Evolutionary conservation across 2,797 vertebrate species (phyloP).

Genomic region (Schizopygopsis malacanthus): DNA sequence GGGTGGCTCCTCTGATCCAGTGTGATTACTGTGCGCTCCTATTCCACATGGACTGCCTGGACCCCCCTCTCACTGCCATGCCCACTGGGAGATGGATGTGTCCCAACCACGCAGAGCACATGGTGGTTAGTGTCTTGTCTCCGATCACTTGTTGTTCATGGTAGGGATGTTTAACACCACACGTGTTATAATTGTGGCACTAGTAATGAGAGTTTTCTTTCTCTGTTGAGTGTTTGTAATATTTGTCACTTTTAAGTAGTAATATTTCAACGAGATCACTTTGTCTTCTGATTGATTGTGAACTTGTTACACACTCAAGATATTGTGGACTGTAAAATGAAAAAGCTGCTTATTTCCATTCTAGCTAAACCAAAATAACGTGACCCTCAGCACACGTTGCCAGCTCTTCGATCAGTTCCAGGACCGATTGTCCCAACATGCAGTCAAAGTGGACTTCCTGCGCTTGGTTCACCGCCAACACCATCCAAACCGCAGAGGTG

Average conservation of each 20-base stretch:
- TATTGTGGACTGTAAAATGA: neutral
- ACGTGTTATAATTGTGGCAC: neutral
- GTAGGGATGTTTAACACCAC: neutral
- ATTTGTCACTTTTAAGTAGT: neutral
- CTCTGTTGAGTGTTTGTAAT: neutral
- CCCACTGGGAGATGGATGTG: constrained; percentile 99
- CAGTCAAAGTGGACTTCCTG: constrained; percentile 89
- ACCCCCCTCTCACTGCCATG: constrained; percentile 97
- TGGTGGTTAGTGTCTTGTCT: constrained; percentile 84
- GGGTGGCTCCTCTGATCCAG: constrained; percentile 95
- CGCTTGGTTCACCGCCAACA: constrained; percentile 86
- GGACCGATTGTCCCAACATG: constrained; percentile 88
- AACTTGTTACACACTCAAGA: neutral
- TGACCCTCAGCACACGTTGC: constrained; percentile 89
- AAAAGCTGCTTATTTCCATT: constrained; percentile 32
- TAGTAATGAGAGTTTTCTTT: neutral
- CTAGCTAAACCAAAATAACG: constrained; percentile 88
- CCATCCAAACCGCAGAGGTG: constrained; percentile 83
- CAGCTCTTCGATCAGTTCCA: constrained; percentile 90
- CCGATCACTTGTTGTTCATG: neutral
- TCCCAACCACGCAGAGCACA: constrained; percentile 95
- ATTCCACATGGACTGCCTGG: constrained; percentile 99
- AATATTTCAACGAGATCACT: neutral
- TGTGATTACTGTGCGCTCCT: constrained; percentile 98
- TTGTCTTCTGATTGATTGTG: neutral